Conservation (phyloP, 1,140 invertebrate species). For the Drosophila ohnishii region DNA sequence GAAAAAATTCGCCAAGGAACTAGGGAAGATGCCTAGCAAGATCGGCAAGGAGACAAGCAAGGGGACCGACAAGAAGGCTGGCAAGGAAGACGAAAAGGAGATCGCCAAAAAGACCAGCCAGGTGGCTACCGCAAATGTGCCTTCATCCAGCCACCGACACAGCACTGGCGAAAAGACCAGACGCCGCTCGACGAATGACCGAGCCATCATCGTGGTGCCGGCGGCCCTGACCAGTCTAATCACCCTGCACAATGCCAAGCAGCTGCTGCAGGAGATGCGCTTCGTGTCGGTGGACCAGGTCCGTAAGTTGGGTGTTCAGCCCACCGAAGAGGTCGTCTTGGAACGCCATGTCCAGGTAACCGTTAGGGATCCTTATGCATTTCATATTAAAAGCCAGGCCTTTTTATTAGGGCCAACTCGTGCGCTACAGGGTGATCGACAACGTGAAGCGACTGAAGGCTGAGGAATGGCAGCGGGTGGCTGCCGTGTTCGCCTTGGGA, state of each 20-base stretch:
- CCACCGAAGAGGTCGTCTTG: slow-evolving; percentile 94
- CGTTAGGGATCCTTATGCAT: slow-evolving; percentile 14
- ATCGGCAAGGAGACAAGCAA: background rate
- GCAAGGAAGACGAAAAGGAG: background rate
- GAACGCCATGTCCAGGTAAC: slow-evolving; percentile 83
- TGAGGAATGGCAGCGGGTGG: slow-evolving; percentile 98
- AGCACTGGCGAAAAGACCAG: slow-evolving; percentile 84
- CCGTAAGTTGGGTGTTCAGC: slow-evolving; percentile 89
- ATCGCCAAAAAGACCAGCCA: background rate
- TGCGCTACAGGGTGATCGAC: slow-evolving; percentile 96
- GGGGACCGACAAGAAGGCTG: background rate
- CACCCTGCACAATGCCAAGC: slow-evolving; percentile 98
- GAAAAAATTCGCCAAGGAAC: slow-evolving; percentile 61
- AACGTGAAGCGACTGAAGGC: slow-evolving; percentile 94
- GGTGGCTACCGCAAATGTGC: background rate
- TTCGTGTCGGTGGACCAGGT: slow-evolving; percentile 95
- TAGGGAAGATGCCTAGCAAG: no score
- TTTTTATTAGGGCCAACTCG: slow-evolving; percentile 60
- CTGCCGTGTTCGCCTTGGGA: slow-evolving; percentile 99
- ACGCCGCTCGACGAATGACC: slow-evolving; percentile 87
- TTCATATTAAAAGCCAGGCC: background rate
- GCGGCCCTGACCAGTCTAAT: slow-evolving; percentile 96
- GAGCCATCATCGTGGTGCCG: slow-evolving; percentile 99
- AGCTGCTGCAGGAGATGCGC: slow-evolving; percentile 96
- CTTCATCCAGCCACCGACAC: background rate